A percentile compares a stretch with the other conserved stretches of the same genome.
Evolutionary conservation across 30 jellyfish, hydroid and myxozoan species (phyloP).

Genomic region (Aurelia coerulea): DNA sequence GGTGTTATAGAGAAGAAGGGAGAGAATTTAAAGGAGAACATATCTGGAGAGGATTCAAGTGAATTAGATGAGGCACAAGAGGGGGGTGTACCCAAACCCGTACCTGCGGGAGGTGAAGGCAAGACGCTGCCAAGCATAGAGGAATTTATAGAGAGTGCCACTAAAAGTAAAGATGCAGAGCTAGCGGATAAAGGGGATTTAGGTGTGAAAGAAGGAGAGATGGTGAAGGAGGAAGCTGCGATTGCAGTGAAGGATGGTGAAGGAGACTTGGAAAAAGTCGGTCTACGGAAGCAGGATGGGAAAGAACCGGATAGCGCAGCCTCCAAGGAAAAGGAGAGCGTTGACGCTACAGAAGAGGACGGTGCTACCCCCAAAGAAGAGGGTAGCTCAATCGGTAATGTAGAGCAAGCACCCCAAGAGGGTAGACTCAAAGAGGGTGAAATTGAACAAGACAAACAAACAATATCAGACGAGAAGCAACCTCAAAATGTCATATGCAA

Average conservation of each 20-base stretch:
- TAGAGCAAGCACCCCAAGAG: not conserved
- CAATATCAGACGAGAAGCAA: not conserved
- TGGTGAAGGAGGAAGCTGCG: not conserved
- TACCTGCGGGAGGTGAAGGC: not conserved
- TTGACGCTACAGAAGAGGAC: not conserved
- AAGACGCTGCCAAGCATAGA: not conserved
- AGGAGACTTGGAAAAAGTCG: not conserved
- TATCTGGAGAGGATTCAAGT: not conserved
- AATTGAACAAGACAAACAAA: not conserved
- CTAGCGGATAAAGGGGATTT: not conserved
- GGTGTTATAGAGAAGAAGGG: not conserved
- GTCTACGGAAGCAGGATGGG: not conserved
- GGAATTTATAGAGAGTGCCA: not conserved
- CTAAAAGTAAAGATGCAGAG: not conserved
- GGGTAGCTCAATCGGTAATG: not conserved
- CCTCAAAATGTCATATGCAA: slow-evolving; percentile 44
- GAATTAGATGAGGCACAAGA: not conserved
- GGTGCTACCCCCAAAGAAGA: not conserved
- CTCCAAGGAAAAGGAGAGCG: not conserved
- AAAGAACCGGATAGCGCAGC: not conserved
- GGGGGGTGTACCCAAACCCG: not conserved
- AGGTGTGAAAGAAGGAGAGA: not conserved
- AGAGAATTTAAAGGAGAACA: not conserved
- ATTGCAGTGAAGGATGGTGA: not conserved
- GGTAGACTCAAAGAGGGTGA: not conserved